Percentiles rank a stretch among this genome's conserved stretches.
These are phyloP conservation scores for Sterrhoptilus dennistouni DNA, from an alignment of 2,113 vertebrate genomes.

Conservation along the genomic window DNA sequence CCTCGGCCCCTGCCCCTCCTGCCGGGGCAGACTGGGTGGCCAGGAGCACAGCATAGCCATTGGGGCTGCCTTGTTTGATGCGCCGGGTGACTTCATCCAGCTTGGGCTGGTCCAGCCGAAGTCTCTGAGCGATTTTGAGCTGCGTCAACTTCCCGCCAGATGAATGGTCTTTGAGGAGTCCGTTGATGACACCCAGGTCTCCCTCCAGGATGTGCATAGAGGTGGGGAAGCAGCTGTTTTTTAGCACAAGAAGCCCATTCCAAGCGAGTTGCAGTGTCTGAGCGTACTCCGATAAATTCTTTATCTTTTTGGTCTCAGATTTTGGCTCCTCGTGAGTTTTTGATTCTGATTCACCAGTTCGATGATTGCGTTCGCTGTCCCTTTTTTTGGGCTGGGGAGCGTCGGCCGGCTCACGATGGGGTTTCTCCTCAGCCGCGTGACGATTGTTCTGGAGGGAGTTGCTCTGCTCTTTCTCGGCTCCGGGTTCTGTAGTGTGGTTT, in stretches of 20 bases:
- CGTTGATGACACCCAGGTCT: conserved; percentile 82
- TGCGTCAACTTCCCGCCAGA: conserved; percentile 81
- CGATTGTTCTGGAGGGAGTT: conserved; percentile 81
- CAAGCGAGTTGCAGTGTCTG: conserved; percentile 88
- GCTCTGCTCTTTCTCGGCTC: conserved; percentile 80
- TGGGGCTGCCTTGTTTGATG: conserved; percentile 89
- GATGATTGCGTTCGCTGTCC: conserved; percentile 84
- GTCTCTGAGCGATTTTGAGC: conserved; percentile 96
- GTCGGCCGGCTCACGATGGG: conserved; percentile 69
- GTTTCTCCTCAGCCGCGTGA: conserved; percentile 74
- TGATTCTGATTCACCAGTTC: conserved; percentile 75
- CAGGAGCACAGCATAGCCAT: conserved; percentile 90
- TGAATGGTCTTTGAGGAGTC: conserved; percentile 84
- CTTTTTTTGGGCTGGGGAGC: conserved; percentile 74
- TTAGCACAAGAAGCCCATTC: conserved; percentile 93
- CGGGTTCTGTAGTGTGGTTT: conserved; percentile 84
- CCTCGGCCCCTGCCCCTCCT: conserved; percentile 70
- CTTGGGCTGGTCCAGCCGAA: conserved; percentile 95
- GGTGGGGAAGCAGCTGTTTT: conserved; percentile 97
- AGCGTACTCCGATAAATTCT: conserved; percentile 88
- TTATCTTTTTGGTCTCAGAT: conserved; percentile 76
- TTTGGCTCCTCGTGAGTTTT: conserved; percentile 76
- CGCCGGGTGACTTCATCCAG: conserved; percentile 94
- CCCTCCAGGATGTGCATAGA: conserved; percentile 94
- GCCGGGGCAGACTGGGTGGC: conserved; percentile 85